These are phyloP conservation scores for Climacteris rufus DNA, from an alignment of 2,113 vertebrate species.

Conservation along the genomic window DNA sequence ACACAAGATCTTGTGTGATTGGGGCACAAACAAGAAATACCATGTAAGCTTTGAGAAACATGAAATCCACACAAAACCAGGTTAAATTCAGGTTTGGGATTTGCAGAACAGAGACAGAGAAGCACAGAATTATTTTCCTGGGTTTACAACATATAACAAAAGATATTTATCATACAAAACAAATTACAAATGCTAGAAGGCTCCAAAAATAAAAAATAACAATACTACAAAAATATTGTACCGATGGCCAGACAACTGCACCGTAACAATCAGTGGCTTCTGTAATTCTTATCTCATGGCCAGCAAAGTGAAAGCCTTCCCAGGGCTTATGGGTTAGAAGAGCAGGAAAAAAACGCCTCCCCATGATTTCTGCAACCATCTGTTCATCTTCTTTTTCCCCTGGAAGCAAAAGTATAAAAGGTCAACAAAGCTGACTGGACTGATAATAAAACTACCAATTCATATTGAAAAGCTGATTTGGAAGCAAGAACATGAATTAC, in stretches of 20 bases:
- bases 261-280: slow-evolving; percentile 88
- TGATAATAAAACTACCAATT: background rate
- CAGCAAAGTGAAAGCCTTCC: slow-evolving; percentile 87
- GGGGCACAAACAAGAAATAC: background rate
- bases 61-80: background rate
- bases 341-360: slow-evolving; percentile 78
- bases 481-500: background rate
- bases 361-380: slow-evolving; percentile 81
- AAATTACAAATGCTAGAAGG: background rate
- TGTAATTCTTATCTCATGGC: slow-evolving; percentile 86
- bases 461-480: background rate
- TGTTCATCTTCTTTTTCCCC: slow-evolving; percentile 61
- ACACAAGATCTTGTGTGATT: background rate
- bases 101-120: background rate
- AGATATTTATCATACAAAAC: background rate
- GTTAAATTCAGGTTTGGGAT: background rate
- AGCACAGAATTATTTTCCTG: background rate
- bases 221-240: slow-evolving; percentile 44
- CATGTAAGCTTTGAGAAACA: background rate
- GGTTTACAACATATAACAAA: background rate
- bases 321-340: slow-evolving; percentile 73
- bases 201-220: background rate
- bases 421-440: background rate
- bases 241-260: slow-evolving; percentile 94
- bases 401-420: slow-evolving; percentile 3